Evolutionary conservation across 2,113 vertebrate species (phyloP).

Genomic region (Pangasianodon hypophthalmus): DNA sequence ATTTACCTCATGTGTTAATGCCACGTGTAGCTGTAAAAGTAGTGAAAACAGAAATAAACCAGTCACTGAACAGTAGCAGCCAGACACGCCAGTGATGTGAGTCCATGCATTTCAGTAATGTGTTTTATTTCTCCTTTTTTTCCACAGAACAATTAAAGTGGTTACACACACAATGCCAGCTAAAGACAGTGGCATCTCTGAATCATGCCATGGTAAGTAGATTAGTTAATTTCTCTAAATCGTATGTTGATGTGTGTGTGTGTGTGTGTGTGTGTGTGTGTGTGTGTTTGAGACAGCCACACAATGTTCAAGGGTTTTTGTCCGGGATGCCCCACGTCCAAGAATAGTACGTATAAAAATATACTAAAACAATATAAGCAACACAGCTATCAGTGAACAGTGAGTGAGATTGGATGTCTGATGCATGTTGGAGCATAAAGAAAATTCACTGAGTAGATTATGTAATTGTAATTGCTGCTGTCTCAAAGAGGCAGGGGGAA

Average conservation of each 20-base stretch:
- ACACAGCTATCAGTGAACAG: background rate
- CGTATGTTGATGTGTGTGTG: background rate
- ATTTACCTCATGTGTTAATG: background rate
- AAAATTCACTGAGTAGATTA: slow-evolving; percentile 19
- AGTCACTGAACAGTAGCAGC: slow-evolving; percentile 19
- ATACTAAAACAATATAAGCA: slow-evolving; percentile 32
- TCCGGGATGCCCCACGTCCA: slow-evolving; percentile 1
- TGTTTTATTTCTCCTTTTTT: background rate
- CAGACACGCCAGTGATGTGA: slow-evolving; percentile 18
- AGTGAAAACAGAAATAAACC: slow-evolving; percentile 24
- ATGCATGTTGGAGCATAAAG: slow-evolving; percentile 22
- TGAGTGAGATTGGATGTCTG: slow-evolving; percentile 17
- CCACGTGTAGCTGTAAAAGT: slow-evolving; percentile 19
- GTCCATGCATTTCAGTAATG: slow-evolving; percentile 27
- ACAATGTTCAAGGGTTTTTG: slow-evolving; percentile 3
- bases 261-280: slow-evolving; percentile 1
- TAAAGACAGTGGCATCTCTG: background rate
- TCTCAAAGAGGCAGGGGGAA: slow-evolving; percentile 19
- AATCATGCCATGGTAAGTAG: slow-evolving; percentile 28
- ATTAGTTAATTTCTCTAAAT: slow-evolving; percentile 21
- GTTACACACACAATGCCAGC: background rate
- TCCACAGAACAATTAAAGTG: slow-evolving; percentile 7
- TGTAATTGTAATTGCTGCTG: slow-evolving; percentile 39
- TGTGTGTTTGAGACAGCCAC: background rate
- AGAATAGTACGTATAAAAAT: slow-evolving; percentile 17